A percentile compares a stretch with the other conserved stretches of the same genome.
These are phyloP conservation scores for Reinhardtius hippoglossoides DNA, from an alignment of 2,113 vertebrate genomes.

Conservation along the genomic window DNA sequence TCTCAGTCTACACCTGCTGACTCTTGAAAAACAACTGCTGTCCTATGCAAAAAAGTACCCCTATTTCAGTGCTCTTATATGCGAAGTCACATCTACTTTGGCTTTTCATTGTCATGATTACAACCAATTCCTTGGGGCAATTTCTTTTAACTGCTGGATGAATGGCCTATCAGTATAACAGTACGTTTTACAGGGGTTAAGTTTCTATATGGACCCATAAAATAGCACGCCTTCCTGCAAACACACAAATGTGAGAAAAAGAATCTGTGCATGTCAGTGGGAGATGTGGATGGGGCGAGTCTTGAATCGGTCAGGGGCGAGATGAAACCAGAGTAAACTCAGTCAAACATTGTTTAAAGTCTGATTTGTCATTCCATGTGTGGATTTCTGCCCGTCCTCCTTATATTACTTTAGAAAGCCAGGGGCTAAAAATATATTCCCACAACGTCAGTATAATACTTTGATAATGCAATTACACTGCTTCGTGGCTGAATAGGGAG, in stretches of 20 bases:
- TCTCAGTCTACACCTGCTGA: conserved; percentile 69
- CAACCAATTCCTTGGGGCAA: conserved; percentile 42
- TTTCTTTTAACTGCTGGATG: conserved; percentile 53
- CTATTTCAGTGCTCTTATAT: conserved; percentile 39
- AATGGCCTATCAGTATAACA: conserved; percentile 50
- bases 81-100: conserved; percentile 58
- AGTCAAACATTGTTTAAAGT: conserved; percentile 28
- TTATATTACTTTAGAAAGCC: conserved; percentile 52
- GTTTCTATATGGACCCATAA: conserved; percentile 18
- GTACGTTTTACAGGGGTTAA: conserved; percentile 50
- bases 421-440: conserved; percentile 70
- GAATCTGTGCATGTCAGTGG: conserved; percentile 9
- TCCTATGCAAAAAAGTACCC: conserved; percentile 57
- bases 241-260: conserved; percentile 31
- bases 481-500: conserved; percentile 60
- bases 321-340: conserved; percentile 35
- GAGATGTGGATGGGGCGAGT: conserved; percentile 25
- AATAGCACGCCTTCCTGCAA: conserved; percentile 19
- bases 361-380: conserved; percentile 53
- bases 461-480: conserved; percentile 76
- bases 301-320: conserved; percentile 27
- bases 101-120: conserved; percentile 40
- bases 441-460: conserved; percentile 48
- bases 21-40: conserved; percentile 75
- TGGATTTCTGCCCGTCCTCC: conserved; percentile 33